Evolutionary conservation across 1,140 invertebrate species (phyloP), one percentile per base, ranked within the genome.

Genomic region (Pseudomyrmex pallidus): DNA sequence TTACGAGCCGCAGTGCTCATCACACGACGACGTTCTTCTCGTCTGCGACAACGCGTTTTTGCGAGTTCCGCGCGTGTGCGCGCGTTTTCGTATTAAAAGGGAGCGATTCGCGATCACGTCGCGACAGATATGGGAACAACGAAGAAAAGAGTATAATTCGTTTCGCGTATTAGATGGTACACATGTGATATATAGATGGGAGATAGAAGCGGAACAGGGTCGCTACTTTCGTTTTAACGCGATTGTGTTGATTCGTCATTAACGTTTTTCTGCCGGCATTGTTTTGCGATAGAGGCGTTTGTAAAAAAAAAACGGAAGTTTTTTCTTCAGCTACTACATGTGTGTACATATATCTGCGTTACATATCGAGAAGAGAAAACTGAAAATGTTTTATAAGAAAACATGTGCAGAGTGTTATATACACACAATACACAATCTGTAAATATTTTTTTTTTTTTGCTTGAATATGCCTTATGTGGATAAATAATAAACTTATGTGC

Each of bases 1-100:
- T 89, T 86, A 80, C 85, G 25, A 74, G 87, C 64, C 52, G 35
- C 5, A 35, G 17, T 67, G 80, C 73, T 54, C 64, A 73, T 83
- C 86, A 74, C 72, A 84, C 90, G 90, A 84, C 90, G 90, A 35
- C 35, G 5, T 87, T 91, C 77, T 85, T 82, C 84, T 74, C 63
- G 85, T 87, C 83, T 50, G 67, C 73, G 35, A 35, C 22, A 44
- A 44, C 57, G 13, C 50, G 50, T 12, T 77, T 61, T 59, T 76
- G 25, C 0, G 2, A 0, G 25, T 25, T 25, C 25, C 25, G 25
- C 25, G 25, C 25, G 2, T 44, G 5, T n/a, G 44, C 25, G 57
- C 9, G 44, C 20, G 46, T 17, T 13, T 13, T 80, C 20, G 64
- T 35, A 35, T 35, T 35, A 68, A 54, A 46, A 70, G 72, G 72